Percentiles rank a stretch among this genome's conserved stretches.
Evolutionary conservation across 2,797 vertebrate species (phyloP).

Genomic region (Oryzias dopingdopingensis): DNA sequence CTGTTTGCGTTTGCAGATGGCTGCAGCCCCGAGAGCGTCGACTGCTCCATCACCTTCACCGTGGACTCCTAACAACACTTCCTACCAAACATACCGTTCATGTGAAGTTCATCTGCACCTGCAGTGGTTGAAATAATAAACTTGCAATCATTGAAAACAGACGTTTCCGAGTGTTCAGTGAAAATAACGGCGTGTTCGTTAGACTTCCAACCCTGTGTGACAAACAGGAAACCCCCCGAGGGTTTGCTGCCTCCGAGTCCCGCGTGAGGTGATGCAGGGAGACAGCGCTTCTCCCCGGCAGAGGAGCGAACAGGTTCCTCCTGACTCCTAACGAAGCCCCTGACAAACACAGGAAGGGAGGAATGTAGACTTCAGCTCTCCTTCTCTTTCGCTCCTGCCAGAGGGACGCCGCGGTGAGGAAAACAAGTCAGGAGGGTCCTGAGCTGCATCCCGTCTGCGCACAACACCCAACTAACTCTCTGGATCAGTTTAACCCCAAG

Average conservation of each 20-base stretch:
- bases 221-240: constrained; percentile 42
- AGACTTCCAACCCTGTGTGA: constrained; percentile 20
- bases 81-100: too few species aligned
- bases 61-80: constrained; percentile 37
- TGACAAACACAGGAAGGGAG: constrained; percentile 47
- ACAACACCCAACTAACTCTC: constrained; percentile 2
- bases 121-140: background rate
- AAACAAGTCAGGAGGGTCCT: background rate
- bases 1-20: constrained; percentile 83
- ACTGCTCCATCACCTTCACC: constrained; percentile 82
- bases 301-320: constrained; percentile 32
- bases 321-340: constrained; percentile 47
- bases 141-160: too few species aligned
- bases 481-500: background rate
- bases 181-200: background rate
- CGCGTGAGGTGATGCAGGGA: constrained; percentile 38
- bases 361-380: constrained; percentile 21
- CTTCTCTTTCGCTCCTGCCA: background rate
- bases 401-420: constrained; percentile 28
- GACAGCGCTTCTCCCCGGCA: constrained; percentile 36
- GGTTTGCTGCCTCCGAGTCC: constrained; percentile 37
- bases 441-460: background rate
- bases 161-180: too few species aligned
- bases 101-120: background rate
- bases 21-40: constrained; percentile 77